phyloP scores from a whole-genome alignment of 2,888 invertebrate genomes.

The Plagodis dolabraria region DNA sequence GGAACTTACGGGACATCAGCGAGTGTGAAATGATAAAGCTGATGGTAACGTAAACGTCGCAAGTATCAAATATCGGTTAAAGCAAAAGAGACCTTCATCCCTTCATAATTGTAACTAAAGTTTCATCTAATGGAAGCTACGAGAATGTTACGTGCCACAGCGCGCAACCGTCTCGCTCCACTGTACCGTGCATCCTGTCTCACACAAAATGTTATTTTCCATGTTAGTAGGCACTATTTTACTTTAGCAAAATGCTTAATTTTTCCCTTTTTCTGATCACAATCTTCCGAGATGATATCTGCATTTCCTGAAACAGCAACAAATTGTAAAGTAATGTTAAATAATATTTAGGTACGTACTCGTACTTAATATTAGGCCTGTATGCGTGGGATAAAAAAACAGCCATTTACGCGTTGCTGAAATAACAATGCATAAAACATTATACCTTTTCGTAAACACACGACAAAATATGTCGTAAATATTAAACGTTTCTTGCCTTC shows the following conservation, averaged over 20 bases:
- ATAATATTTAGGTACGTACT: no score
- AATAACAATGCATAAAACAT: conserved; percentile 29
- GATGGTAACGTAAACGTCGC: conserved; percentile 11
- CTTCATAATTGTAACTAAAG: conserved; percentile 10
- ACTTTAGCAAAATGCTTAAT: conserved; percentile 48
- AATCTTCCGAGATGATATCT: conserved; percentile 25
- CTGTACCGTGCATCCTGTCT: conserved; percentile 80
- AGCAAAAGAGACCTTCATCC: conserved; percentile 18
- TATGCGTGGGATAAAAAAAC: background rate
- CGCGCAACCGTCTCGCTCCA: conserved; percentile 82
- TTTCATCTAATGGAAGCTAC: conserved; percentile 42
- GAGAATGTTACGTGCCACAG: conserved; percentile 65
- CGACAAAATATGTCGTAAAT: conserved; percentile 35
- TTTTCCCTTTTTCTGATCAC: conserved; percentile 29
- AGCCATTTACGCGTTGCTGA: conserved; percentile 6
- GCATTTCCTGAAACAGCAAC: conserved; percentile 6
- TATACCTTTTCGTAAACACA: conserved; percentile 20
- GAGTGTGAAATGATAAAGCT: conserved; percentile 26
- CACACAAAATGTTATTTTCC: conserved; percentile 66
- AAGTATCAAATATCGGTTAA: conserved; percentile 5
- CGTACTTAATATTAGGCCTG: no score
- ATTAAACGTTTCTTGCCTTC: conserved; percentile 37
- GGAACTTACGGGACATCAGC: conserved; percentile 39
- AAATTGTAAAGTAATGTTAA: background rate
- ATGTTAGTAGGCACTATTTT: conserved; percentile 47